Percentiles rank a stretch among this genome's conserved stretches.
phyloP scores from a whole-genome alignment of 2,888 invertebrate species.

The Pemphredon lugubris region DNA sequence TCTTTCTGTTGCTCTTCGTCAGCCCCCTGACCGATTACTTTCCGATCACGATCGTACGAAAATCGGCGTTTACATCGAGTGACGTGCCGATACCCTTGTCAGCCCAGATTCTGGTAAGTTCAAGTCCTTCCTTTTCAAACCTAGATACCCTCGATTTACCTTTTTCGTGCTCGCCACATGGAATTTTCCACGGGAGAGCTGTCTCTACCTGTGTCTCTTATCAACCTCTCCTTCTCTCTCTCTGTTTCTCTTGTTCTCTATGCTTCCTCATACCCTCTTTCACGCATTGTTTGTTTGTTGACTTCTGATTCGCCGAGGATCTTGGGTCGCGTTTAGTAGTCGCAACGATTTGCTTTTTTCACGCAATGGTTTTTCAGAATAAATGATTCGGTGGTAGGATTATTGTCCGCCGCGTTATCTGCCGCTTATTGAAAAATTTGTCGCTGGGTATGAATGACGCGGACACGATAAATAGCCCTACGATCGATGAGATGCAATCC shows the following conservation, averaged over 20 bases:
- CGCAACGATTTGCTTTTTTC: too few relatives aligned
- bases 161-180: neutral
- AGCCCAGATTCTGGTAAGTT: conserved; percentile 42
- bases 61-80: conserved; percentile 36
- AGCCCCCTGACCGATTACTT: conserved; percentile 19
- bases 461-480: conserved; percentile 30
- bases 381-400: too few relatives aligned
- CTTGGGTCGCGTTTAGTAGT: too few relatives aligned
- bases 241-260: too few relatives aligned
- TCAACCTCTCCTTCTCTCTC: too few relatives aligned
- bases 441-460: too few relatives aligned
- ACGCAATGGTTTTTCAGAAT: too few relatives aligned
- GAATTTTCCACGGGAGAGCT: conserved; percentile 25
- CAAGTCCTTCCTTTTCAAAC: neutral
- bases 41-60: conserved; percentile 38
- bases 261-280: conserved; percentile 10
- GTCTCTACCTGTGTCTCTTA: too few relatives aligned
- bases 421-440: too few relatives aligned
- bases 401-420: too few relatives aligned
- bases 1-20: conserved; percentile 4
- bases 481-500: conserved; percentile 35
- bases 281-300: conserved; percentile 49
- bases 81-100: conserved; percentile 36
- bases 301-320: conserved; percentile 27
- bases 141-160: neutral